Evolutionary conservation across 2,113 vertebrate species (phyloP), one percentile per base, ranked within the genome.

Genomic region (Oncorhynchus mykiss): DNA sequence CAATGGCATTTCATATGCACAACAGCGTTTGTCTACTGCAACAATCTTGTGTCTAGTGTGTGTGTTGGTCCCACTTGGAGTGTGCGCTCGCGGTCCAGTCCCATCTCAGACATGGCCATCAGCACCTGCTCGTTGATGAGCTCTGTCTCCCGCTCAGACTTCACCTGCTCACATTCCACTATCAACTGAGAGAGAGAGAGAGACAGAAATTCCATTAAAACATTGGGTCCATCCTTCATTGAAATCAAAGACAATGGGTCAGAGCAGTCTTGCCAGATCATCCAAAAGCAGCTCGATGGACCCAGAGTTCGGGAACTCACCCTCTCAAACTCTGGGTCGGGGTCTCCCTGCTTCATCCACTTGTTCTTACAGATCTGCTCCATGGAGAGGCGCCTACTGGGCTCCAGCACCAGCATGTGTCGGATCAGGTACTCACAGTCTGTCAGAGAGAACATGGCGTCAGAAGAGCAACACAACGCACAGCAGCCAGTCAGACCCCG

Each of bases 351-450:
- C 87, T 95, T 97, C 97, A 99, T 99, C 98, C 98, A 99, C 92
- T 99, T 99, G 94, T 99, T 97, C 78, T 95, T 97, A 91, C 96
- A 98, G 92, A 99, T 99, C 93, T 99, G 98, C 89, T 99, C 98
- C 98, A 99, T 97, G 4, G 95, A 96, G 62, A 99, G 93, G 73
- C 98, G 93, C 86, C 94, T 94, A 84, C 94, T 98, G 0, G 97
- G 98, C 82, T 99, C 98, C 92, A 99, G 81, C 62, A 99, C 95
- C 90, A 99, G 90, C 98, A 99, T 99, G 90, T 99, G 98, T 90
- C 98, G 94, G 91, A 99, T 99, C 88, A 99, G 88, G 85, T 99
- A 97, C 83, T 99, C 98, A 80, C 98, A 99, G 78, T 99, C 98
- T 99, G 94, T 85, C 84, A 16, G 48, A 27, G 9, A 45, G 77